Base-by-base conservation (phyloP, 2,888 invertebrate genomes). In the Sesamia inferens region DNA sequence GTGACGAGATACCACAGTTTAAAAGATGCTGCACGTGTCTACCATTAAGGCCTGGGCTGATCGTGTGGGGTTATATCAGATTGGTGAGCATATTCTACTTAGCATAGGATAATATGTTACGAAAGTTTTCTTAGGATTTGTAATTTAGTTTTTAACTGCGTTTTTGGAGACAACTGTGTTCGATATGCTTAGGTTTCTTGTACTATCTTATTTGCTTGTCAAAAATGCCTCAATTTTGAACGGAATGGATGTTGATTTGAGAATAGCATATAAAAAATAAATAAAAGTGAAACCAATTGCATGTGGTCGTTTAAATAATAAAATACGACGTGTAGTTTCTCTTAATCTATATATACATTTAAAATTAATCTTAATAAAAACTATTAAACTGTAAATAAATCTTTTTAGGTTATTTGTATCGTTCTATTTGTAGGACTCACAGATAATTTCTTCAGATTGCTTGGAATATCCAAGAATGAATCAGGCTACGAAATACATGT, bases 21-120 rank as follows among this genome's bases (percentile, higher is more conserved):
- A 76, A 44, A 16, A 63, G 78, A 76, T 76, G 78, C 39, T 76
- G 44, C n/a, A n/a, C 70, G 16, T 78, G 78, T 58, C 13, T 78
- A 7, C 78, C 76, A 0, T 39, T 76, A 13, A 57, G 78, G 14
- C 51, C 44, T 47, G 78, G 76, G 1, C 44, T 77, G 13, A 51
- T 76, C 3, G 24, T 31, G 0, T 78, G 71, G 70, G 78, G 70
- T 14, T 76, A 70, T 51, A n/a, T 76, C 42, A 69, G 71, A 76
- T 54, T 76, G 51, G 78, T 76, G 7, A 77, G 75, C 77, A 39
- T 39, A 5, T 39, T 5, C 39, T 39, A 0, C 5, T 39, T 39
- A 31, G 31, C 31, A 39, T 39, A 39, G 39, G 39, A 39, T 39
- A 39, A 39, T 39, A 39, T 39, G 39, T 39, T 39, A 39, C 3